phyloP scores from a whole-genome alignment of 2,797 vertebrate genomes.

The Myoxocephalus aenaeus region DNA sequence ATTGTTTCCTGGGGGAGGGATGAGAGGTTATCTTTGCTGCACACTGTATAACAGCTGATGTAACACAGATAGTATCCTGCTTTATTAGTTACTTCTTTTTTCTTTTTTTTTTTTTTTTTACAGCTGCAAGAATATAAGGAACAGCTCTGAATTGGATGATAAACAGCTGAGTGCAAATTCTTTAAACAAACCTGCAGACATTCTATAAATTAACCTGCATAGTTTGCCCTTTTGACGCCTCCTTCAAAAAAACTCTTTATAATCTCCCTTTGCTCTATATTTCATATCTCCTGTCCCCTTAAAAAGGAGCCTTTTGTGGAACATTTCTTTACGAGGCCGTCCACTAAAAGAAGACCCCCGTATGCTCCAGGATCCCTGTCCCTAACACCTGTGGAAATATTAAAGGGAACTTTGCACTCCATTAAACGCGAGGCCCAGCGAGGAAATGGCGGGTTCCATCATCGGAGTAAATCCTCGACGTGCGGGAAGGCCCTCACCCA shows the following conservation, averaged over 20 bases:
- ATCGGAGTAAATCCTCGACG: constrained; percentile 60
- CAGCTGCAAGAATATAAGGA: constrained; percentile 12
- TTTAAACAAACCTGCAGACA: constrained; percentile 24
- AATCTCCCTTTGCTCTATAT: constrained; percentile 19
- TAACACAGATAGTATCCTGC: neutral
- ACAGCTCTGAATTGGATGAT: constrained; percentile 15
- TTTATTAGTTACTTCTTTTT: constrained; percentile 6
- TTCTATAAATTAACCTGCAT: constrained; percentile 13
- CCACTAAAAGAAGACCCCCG: constrained; percentile 43
- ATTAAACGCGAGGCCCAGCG: constrained; percentile 63
- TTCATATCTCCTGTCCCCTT: constrained; percentile 20
- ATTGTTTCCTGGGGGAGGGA: constrained; percentile 24
- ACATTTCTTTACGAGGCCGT: constrained; percentile 40
- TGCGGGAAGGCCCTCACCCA: constrained; percentile 53
- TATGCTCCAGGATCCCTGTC: constrained; percentile 20
- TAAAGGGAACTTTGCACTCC: constrained; percentile 70
- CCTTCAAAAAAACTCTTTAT: constrained; percentile 5
- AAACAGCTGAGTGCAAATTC: neutral
- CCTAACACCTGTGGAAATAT: constrained; percentile 71
- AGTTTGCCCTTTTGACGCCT: constrained; percentile 2
- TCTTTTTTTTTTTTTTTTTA: neutral
- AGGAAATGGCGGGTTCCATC: constrained; percentile 54
- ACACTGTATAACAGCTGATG: neutral
- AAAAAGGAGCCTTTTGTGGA: constrained; percentile 39
- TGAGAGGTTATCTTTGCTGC: constrained; percentile 3